These are phyloP conservation scores for Anarrhichthys ocellatus DNA, from an alignment of 2,113 vertebrate species.

Conservation along the genomic window DNA sequence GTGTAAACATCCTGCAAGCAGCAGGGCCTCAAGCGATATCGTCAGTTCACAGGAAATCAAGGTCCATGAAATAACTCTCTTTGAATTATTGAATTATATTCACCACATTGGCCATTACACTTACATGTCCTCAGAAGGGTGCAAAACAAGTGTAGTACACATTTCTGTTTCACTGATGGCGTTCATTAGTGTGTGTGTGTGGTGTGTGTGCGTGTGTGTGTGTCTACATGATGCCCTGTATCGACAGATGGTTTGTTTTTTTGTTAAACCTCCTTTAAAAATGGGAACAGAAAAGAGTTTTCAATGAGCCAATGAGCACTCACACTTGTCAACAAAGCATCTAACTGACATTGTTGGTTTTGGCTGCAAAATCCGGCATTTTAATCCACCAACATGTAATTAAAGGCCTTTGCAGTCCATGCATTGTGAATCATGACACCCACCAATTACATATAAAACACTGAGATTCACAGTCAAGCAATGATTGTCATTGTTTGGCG, in stretches of 20 bases:
- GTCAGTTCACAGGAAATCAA: slow-evolving; percentile 54
- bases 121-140: slow-evolving; percentile 23
- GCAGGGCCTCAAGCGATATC: slow-evolving; percentile 29
- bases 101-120: slow-evolving; percentile 40
- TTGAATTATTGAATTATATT: slow-evolving; percentile 43
- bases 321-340: not conserved
- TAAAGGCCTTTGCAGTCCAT: not conserved
- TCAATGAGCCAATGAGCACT: not conserved
- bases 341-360: not conserved
- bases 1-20: slow-evolving; percentile 62
- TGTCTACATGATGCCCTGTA: slow-evolving; percentile 35
- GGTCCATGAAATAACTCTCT: slow-evolving; percentile 32
- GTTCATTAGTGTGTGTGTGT: not conserved
- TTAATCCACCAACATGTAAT: not conserved
- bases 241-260: slow-evolving; percentile 55
- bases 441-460: not conserved
- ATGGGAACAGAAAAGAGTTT: slow-evolving; percentile 40
- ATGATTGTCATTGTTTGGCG: not conserved
- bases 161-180: slow-evolving; percentile 3
- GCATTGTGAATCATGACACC: not conserved
- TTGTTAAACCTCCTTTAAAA: slow-evolving; percentile 60
- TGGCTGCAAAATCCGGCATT: not conserved
- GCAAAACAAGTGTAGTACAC: slow-evolving; percentile 9
- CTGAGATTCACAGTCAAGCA: not conserved
- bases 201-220: slow-evolving; percentile 2